Base-by-base conservation (phyloP, 2,888 invertebrate species). In the Harpalus rufipes region DNA sequence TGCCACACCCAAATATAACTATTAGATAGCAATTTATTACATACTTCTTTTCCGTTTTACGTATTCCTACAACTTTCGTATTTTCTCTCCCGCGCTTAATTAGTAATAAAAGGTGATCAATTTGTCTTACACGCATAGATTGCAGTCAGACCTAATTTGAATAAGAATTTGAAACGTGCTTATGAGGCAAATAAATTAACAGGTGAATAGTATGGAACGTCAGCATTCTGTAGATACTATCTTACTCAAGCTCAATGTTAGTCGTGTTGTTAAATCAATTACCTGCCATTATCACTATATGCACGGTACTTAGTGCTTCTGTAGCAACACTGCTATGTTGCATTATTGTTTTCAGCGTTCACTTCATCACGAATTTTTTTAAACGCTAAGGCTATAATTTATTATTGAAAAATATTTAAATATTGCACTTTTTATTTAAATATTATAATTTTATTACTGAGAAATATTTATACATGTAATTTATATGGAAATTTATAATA, bases 201-300 rank as follows among this genome's bases (percentile, higher is more conserved):
- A 79, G 79, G 79, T 79, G 79, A 79, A 59, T 79, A 79, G 39
- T 32, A 61, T 41, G 32, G 59, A 79, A 41, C 79, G 39, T 51
- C 41, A 61, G 59, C 16, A 61, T 79, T 79, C 59, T 79, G 59
- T 79, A 79, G 79, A 79, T 79, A 61, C 14, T 79, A 79, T 79
- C 79, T 78, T 21, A 59, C 18, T 74, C 72, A 74, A 44, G 72
- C 72, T 74, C 14, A 74, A 41, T 74, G 44, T 74, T 74, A 74
- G 16, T 39, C 61, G 61, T 79, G 79, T 79, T 79, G 79, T 79
- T 79, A 61, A 79, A 79, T 79, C 59, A 79, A 79, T 79, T 79
- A 79, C 79, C 59, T 79, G 44, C 72, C 72, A 74, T 74, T 74
- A 74, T 74, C 72, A 74, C 72, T 68, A 68, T 39, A 41, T 63